Evolutionary conservation across 2,113 vertebrate genomes (phyloP), one percentile per base, ranked within the genome.

Genomic region (Triplophysa rosa): DNA sequence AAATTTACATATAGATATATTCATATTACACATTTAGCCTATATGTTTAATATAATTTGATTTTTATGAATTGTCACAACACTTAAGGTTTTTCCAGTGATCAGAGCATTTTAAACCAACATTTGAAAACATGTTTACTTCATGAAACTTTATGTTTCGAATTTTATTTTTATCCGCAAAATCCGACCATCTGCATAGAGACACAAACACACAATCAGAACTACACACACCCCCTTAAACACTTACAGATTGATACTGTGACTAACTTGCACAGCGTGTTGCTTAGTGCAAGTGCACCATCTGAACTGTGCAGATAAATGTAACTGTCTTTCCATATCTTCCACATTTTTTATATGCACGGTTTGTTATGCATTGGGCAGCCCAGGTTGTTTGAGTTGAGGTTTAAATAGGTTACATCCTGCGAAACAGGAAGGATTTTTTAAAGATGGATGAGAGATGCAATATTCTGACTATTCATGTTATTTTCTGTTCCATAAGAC

Each of bases 271-370:
- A 61, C 47, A 76, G 67, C 65, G 64, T 67, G 82, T 9, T 23
- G 45, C 21, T 49, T 29, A 8, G 59, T 66, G 72, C 64, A 45
- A 52, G 66, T 68, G 47, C 24, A 61, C 82, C 66, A 76, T 71
- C 67, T 83, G 67, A 83, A 74, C 72, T 71, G 82, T 83, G 67
- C 65, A 80, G 78, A 83, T 83, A 80, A 70, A 68, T 70, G 47
- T 71, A 24, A 78, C 62, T 58, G 54, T 83, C 4, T 24, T 42
- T 70, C 61, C 47, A 63, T 17, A 45, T 45, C 42, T 45, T 45
- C 40, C 40, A 42, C 40, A n/a, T n/a, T n/a, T n/a, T n/a, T n/a
- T n/a, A n/a, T n/a, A n/a, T n/a, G n/a, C n/a, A n/a, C n/a, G n/a
- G n/a, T n/a, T n/a, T n/a, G n/a, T n/a, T 63, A 37, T 67, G 1